Evolutionary conservation across 2,113 vertebrate species (phyloP).

Genomic region (Carassius auratus): DNA sequence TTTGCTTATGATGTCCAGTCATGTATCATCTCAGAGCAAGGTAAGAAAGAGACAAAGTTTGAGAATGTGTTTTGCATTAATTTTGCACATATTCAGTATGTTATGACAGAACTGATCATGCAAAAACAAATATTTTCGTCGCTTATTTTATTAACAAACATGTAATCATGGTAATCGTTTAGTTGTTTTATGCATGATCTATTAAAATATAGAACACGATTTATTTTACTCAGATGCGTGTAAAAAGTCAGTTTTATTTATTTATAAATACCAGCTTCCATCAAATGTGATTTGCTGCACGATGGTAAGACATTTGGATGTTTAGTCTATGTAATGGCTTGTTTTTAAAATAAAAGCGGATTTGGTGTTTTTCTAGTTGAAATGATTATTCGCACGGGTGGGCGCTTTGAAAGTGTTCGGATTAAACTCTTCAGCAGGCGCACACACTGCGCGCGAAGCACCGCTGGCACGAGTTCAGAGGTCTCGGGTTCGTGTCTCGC

Average conservation of each 20-base stretch:
- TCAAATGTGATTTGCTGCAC: background rate
- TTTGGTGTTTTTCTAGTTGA: background rate
- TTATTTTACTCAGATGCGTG: background rate
- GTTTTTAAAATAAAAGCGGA: background rate
- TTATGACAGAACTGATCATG: background rate
- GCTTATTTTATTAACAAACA: background rate
- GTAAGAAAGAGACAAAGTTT: constrained; percentile 13
- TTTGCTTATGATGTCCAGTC: constrained; percentile 44
- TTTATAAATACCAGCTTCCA: background rate
- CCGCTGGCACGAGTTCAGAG: constrained; percentile 12
- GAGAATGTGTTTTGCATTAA: background rate
- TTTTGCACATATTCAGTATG: background rate
- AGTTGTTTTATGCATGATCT: background rate
- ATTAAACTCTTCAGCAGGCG: constrained; percentile 4
- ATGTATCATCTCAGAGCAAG: constrained; percentile 48
- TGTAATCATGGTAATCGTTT: background rate
- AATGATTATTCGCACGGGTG: background rate
- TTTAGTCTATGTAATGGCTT: background rate
- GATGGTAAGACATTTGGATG: background rate
- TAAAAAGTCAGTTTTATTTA: background rate
- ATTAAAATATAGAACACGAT: background rate
- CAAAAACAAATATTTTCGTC: background rate
- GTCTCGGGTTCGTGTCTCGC: background rate
- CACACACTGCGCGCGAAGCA: background rate
- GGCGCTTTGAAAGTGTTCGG: background rate